phyloP scores from a whole-genome alignment of 1,140 invertebrate genomes.

The Lutraria rhynchaena region DNA sequence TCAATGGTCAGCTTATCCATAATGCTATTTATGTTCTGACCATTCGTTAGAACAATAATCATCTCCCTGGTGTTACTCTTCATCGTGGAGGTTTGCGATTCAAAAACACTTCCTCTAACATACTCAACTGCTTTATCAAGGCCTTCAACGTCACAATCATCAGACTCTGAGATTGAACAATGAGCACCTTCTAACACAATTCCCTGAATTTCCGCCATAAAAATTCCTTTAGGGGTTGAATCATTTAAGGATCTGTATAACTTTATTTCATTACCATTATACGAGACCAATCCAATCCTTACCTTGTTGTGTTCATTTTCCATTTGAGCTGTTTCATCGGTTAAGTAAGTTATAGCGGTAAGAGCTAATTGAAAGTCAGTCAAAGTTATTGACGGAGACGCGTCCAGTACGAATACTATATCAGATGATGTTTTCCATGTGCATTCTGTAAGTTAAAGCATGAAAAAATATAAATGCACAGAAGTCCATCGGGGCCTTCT shows the following conservation, averaged over 20 bases:
- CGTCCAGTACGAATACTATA: not conserved
- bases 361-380: not conserved
- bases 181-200: not conserved
- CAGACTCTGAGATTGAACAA: not conserved
- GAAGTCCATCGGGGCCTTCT: too few relatives aligned
- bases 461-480: too few relatives aligned
- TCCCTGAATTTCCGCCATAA: not conserved
- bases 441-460: slow-evolving; percentile 12
- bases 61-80: not conserved
- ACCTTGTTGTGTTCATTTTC: slow-evolving; percentile 1
- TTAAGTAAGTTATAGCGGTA: not conserved
- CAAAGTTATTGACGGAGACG: not conserved
- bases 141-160: not conserved
- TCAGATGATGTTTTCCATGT: slow-evolving; percentile 14
- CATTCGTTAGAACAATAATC: not conserved
- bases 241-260: not conserved
- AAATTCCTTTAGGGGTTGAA: not conserved
- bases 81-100: not conserved
- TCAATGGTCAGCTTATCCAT: not conserved
- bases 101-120: not conserved
- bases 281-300: not conserved
- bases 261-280: not conserved
- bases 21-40: not conserved
- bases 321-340: not conserved
- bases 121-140: not conserved